Evolutionary conservation across 2,113 vertebrate genomes (phyloP), one percentile per base, ranked within the genome.

Genomic region (Hippocampus guttulatus): DNA sequence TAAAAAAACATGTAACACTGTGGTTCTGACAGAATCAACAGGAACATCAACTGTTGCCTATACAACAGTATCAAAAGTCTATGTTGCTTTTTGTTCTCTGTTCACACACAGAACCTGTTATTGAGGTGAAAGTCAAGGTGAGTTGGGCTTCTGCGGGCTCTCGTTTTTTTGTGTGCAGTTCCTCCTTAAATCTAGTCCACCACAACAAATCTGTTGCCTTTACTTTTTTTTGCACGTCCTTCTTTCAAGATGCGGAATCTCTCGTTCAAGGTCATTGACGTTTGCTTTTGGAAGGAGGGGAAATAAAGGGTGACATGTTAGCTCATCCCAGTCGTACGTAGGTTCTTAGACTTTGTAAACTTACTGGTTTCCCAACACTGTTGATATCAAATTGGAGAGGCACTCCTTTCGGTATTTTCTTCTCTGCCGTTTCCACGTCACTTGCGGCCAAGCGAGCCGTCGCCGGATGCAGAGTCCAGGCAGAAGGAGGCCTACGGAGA

Each of bases 331-430:
- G 4, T 8, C n/a, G 51, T 9, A 9, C 3, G 47, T 33, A 16
- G 5, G 15, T 12, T 12, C 12, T 25, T 61, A 2, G 6, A 20
- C 61, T 64, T 64, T 43, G n/a, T 11, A 25, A 33, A 40, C 75
- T 91, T 89, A 98, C 96, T 91, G 96, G 95, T 86, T 96, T 98
- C 67, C 94, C 95, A 67, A 98, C 95, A 76, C 95, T 97, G 85
- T 98, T 98, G 76, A 99, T 99, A 83, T 99, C 96, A 86, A 98
- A 98, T 74, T 98, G 94, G 75, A 99, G 77, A 5, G 94, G 91
- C 21, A 98, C 96, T 9, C 97, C 96, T 93, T 97, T 98, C 21
- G 96, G 96, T 63, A 93, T 92, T 76, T 96, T 97, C 87, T 91
- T 92, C 84, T 96, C 94, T 0, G 88, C 93, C 0, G 90, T 91